Evolutionary conservation across 2,888 invertebrate species (phyloP).

Genomic region (Zhuqinia jingwanae): DNA sequence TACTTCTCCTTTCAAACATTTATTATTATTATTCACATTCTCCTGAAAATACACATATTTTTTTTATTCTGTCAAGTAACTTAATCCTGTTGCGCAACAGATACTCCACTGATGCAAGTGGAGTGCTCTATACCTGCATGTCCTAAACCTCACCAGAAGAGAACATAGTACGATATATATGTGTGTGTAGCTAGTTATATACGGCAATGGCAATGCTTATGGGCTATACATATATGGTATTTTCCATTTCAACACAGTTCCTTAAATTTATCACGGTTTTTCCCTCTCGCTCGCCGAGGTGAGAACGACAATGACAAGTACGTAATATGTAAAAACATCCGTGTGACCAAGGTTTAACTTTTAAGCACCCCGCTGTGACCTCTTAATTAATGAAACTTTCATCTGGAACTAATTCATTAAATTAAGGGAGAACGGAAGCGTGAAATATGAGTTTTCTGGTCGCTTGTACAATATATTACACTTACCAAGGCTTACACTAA

Average conservation of each 20-base stretch:
- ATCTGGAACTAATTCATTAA: slow-evolving; percentile 78
- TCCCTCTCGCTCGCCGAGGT: slow-evolving; percentile 11
- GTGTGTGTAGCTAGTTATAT: background rate
- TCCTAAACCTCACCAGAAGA: background rate
- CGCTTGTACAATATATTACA: background rate
- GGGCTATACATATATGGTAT: background rate
- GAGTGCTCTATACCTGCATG: slow-evolving; percentile 33
- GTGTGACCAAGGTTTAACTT: slow-evolving; percentile 61
- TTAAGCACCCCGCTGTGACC: slow-evolving; percentile 77
- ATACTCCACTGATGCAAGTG: background rate
- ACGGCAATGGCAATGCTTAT: background rate
- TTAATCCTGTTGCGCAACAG: slow-evolving; percentile 18
- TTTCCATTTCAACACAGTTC: background rate
- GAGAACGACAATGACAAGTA: slow-evolving; percentile 51
- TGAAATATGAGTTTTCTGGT: slow-evolving; percentile 68
- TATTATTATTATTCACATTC: background rate
- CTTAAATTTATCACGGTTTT: slow-evolving; percentile 28
- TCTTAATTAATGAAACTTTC: slow-evolving; percentile 79
- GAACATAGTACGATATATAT: background rate
- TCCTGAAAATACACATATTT: background rate
- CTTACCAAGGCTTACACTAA: slow-evolving; percentile 7
- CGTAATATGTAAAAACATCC: slow-evolving; percentile 6
- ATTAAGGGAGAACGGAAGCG: slow-evolving; percentile 62
- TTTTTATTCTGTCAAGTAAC: background rate
- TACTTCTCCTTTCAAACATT: background rate